These are phyloP conservation scores for Montipora capitata DNA, from an alignment of 92 coral and sea anemone species.

Conservation along the genomic window DNA sequence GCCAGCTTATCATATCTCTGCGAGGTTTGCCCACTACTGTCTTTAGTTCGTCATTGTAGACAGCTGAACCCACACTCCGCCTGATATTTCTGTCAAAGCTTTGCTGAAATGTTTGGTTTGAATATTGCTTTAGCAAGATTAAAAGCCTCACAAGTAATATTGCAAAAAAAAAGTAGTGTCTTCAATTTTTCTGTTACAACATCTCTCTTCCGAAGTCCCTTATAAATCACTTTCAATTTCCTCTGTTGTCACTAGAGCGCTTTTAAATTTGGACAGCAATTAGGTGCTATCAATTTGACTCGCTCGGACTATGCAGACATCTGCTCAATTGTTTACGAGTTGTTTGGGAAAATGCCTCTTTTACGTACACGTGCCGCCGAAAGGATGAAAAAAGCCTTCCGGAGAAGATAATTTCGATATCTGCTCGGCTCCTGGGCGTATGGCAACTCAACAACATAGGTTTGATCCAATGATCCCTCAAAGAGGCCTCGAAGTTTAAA, in stretches of 20 bases:
- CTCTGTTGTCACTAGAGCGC: conserved; percentile 34
- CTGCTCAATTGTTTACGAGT: conserved; percentile 95
- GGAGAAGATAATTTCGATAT: conserved; percentile 89
- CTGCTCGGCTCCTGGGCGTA: conserved; percentile 80
- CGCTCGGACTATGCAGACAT: conserved; percentile 73
- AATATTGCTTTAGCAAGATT: conserved; percentile 80
- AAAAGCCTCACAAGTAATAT: conserved; percentile 45
- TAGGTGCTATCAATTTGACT: conserved; percentile 88
- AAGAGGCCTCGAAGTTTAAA: not conserved
- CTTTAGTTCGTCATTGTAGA: conserved; percentile 36
- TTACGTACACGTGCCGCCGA: conserved; percentile 91
- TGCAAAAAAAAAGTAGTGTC: conserved; percentile 36
- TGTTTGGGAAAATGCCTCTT: conserved; percentile 92
- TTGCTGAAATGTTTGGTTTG: conserved; percentile 81
- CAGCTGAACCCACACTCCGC: conserved; percentile 87
- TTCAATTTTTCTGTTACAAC: conserved; percentile 26
- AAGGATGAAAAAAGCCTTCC: conserved; percentile 88
- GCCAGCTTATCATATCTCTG: conserved; percentile 85
- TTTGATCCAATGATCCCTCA: conserved; percentile 10
- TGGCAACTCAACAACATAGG: conserved; percentile 83
- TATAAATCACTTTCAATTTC: conserved; percentile 46
- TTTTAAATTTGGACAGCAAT: conserved; percentile 74
- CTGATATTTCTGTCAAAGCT: conserved; percentile 79
- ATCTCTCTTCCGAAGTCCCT: conserved; percentile 67
- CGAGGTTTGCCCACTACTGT: conserved; percentile 64